phyloP scores from a whole-genome alignment of 2,113 vertebrate genomes.

The Trichechus manatus region DNA sequence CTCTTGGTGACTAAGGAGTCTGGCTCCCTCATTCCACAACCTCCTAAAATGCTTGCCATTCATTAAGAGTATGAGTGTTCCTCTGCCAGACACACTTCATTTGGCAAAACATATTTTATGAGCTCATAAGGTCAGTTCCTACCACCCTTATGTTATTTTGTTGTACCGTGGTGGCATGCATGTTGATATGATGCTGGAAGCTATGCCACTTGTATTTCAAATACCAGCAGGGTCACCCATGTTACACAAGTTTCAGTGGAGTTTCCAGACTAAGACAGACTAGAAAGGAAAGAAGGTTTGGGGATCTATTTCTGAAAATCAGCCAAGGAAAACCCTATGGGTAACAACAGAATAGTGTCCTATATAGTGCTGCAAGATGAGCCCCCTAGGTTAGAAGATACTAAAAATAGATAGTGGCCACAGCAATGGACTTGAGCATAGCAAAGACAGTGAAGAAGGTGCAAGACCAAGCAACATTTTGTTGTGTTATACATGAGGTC shows the following conservation, averaged over 20 bases:
- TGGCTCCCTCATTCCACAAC: not conserved
- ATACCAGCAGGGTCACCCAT: not conserved
- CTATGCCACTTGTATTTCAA: not conserved
- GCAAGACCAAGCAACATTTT: too few species aligned
- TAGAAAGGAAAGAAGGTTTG: not conserved
- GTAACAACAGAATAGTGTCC: not conserved
- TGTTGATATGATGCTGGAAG: not conserved
- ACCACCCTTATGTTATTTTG: not conserved
- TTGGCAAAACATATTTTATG: slow-evolving; percentile 50
- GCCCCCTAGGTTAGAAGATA: not conserved
- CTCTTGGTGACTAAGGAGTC: not conserved
- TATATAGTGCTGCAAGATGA: not conserved
- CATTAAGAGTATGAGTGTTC: not conserved
- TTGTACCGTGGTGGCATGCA: not conserved
- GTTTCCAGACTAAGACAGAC: not conserved
- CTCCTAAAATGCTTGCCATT: not conserved
- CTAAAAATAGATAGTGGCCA: too few species aligned
- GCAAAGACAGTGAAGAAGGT: too few species aligned
- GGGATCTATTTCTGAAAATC: not conserved
- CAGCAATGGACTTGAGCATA: too few species aligned
- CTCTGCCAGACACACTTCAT: slow-evolving; percentile 55
- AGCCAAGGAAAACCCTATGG: not conserved
- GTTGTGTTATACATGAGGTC: too few species aligned
- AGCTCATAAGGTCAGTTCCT: slow-evolving; percentile 4
- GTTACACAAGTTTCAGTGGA: not conserved